Evolutionary conservation across 2,113 vertebrate genomes (phyloP), one percentile per base, ranked within the genome.

Genomic region (Anoura caudifer): DNA sequence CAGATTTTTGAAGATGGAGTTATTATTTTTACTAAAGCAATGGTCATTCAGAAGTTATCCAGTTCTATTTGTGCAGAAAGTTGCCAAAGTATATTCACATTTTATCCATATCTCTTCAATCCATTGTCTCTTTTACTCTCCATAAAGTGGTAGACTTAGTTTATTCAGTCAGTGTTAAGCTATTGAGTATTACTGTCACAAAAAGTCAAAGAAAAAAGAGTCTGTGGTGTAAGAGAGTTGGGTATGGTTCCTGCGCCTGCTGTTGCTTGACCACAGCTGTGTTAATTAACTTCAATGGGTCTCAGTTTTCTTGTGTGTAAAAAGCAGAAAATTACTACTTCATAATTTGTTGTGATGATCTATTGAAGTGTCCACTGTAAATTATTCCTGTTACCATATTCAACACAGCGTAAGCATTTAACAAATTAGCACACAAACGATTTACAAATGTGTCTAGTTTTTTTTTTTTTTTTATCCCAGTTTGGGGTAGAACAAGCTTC

Each of bases 21-120:
- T 90, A 76, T 85, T 88, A 72, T 95, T 96, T 96, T 83, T 80
- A 91, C 24, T 61, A 65, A 93, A 89, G 41, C 38, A 87, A 63
- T 94, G 5, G 45, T 90, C 22, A 17, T 81, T 90, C 36, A 91
- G 17, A 93, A 13, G 26, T 79, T 85, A 82, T 41, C 33, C 4
- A 87, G 73, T 80, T 77, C 15, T 63, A 38, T 65, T 31, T 70
- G 22, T 94, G 63, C 93, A 90, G 36, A 97, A 89, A 97, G 84
- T 89, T 73, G 15, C 6, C 31, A 90, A 79, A 88, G 69, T 94
- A 5, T n/a, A 59, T 85, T 92, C 50, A 77, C 24, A 65, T 76
- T 92, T 96, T 70, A 72, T 84, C 76, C 56, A 36, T 63, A 72
- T 63, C 17, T 75, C 38, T 91, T 24, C 84, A 83, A 92, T 77